phyloP scores from a whole-genome alignment of 2,113 vertebrate species.

The Heterotilapia buettikoferi region DNA sequence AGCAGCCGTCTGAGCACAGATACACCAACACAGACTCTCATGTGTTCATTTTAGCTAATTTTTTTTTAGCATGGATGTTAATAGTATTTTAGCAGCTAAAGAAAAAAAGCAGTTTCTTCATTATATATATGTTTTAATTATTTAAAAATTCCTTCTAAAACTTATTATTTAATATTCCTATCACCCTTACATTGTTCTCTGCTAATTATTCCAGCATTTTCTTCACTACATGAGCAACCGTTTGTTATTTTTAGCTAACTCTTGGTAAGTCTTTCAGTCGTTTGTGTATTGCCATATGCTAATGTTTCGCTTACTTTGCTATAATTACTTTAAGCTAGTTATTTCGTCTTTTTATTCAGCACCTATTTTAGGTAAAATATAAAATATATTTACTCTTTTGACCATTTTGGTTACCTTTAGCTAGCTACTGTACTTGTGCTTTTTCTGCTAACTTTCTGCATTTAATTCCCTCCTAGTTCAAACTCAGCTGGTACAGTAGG shows the following conservation, averaged over 20 bases:
- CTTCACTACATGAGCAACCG: neutral
- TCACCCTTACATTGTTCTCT: neutral
- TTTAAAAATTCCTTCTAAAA: rapidly evolving
- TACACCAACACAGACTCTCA: neutral
- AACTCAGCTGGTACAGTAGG: neutral
- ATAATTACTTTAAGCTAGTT: neutral
- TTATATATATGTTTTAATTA: neutral
- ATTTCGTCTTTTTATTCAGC: neutral
- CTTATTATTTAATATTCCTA: neutral
- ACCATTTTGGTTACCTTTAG: neutral
- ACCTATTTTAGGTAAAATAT: neutral
- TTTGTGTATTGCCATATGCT: neutral
- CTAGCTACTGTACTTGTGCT: neutral
- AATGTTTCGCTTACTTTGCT: neutral
- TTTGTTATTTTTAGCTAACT: neutral
- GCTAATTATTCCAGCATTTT: neutral
- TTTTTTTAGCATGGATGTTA: neutral
- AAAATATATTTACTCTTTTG: neutral
- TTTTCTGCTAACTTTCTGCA: neutral
- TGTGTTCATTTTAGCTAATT: neutral
- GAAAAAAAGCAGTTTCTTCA: neutral
- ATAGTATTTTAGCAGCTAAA: neutral
- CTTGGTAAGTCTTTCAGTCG: neutral
- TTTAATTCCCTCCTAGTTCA: neutral
- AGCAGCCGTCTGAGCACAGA: neutral